Percentiles rank a stretch among this genome's conserved stretches.
Conservation (phyloP, 2,797 vertebrate genomes). For the Hydrocynus forskahlii region DNA sequence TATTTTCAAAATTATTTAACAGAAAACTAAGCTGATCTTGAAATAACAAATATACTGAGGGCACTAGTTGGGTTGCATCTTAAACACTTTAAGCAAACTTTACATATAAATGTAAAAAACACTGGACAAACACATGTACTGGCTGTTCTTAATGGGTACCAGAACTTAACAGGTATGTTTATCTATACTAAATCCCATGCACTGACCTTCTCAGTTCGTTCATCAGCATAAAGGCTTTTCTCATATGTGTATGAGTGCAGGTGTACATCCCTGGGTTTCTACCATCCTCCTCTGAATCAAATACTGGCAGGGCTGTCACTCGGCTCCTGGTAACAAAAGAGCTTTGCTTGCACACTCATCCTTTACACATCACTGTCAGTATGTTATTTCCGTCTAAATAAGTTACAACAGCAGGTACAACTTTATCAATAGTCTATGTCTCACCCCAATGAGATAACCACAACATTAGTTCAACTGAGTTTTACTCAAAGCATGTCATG, state of each 20-base stretch:
- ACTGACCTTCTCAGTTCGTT: constrained; percentile 91
- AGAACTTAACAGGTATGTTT: neutral
- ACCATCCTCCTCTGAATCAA: constrained; percentile 82
- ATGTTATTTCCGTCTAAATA: neutral
- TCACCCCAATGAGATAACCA: neutral
- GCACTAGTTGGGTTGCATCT: neutral
- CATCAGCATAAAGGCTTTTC: constrained; percentile 95
- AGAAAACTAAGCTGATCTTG: neutral
- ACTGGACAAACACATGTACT: neutral
- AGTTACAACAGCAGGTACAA: neutral
- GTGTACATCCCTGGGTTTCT: constrained; percentile 83
- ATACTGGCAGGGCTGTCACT: constrained; percentile 15
- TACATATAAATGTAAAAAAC: neutral
- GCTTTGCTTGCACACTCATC: neutral
- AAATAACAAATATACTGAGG: too few relatives aligned
- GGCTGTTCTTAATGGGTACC: neutral
- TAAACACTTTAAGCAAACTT: neutral
- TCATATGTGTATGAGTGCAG: constrained; percentile 91
- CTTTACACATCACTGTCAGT: neutral
- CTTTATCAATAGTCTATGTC: neutral
- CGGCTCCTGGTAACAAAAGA: constrained; percentile 34
- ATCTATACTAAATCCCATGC: neutral
- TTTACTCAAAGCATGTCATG: neutral
- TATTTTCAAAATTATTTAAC: neutral
- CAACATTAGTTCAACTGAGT: neutral